These are phyloP conservation scores for Corynorhinus townsendii DNA, from an alignment of 2,113 vertebrate species.

Conservation along the genomic window DNA sequence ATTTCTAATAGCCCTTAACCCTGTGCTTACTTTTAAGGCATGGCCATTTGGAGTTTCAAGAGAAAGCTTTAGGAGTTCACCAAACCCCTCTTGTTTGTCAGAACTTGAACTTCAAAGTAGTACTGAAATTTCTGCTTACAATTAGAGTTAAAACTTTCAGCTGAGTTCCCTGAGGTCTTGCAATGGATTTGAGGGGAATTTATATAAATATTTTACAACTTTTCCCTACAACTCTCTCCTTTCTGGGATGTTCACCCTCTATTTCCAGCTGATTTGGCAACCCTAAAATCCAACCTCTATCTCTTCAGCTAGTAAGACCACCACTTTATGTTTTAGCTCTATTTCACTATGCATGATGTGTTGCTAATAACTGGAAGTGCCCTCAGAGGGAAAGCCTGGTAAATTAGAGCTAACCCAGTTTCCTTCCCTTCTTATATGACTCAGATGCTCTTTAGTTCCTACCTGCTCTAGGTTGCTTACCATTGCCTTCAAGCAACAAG, in stretches of 20 bases:
- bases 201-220: background rate
- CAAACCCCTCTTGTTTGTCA: background rate
- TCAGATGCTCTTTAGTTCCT: background rate
- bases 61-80: background rate
- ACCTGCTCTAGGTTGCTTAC: background rate
- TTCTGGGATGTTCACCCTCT: background rate
- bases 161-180: background rate
- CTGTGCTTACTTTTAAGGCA: background rate
- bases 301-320: background rate
- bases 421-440: background rate
- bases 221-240: background rate
- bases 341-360: background rate
- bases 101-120: background rate
- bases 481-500: background rate
- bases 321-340: background rate
- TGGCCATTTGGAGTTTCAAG: background rate
- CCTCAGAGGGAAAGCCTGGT: background rate
- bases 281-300: background rate
- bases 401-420: background rate
- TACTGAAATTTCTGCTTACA: background rate
- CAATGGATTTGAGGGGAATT: background rate
- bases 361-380: background rate
- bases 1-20: background rate
- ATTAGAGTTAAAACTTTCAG: background rate
- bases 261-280: background rate